Base-by-base conservation (phyloP, 2,888 invertebrate genomes). In the Cryptocephalus primarius region DNA sequence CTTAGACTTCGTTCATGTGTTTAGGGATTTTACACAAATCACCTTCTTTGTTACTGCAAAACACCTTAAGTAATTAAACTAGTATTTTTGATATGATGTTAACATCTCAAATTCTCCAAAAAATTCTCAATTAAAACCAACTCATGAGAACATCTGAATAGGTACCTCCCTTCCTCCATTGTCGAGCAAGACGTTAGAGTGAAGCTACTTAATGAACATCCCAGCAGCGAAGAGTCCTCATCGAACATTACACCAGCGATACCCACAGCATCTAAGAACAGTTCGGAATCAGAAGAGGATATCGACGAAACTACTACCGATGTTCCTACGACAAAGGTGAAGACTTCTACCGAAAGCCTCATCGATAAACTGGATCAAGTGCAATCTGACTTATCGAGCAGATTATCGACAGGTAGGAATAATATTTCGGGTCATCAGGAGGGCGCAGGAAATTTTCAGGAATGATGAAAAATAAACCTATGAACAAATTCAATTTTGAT, bases 281-380 rank as follows among this genome's bases (percentile, higher is more conserved):
- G 47, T 9, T 42, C 42, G 9, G 47, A 48, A 42, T 44, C 48
- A 8, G 11, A 32, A 10, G 45, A 51, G 9, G 36, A 42, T 39
- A 14, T 32, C 1, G 36, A 38, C 1, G 54, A 57, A 12, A 54
- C 58, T 1, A 56, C 59, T 69, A 48, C 63, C 53, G 48, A 58
- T 8, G 32, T 50, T 58, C 60, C 50, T 11, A 47, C 51, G 53
- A 59, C 45, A 50, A 68, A 51, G 55, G 59, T 48, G 8, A 64
- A 67, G 39, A 65, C 75, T 0, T 87, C 88, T 0, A 88, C 88
- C 2, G 88, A 88, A 71, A 89, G 88, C 61, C 83, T 89, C 41
- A 88, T 86, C 54, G 90, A 90, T 59, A 89, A 89, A 67, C 71
- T 90, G 53, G 89, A 90, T 64, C 76, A 85, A 44, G 87, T 88